Base-by-base conservation (phyloP, 2,888 invertebrate species). In the Leptinotarsa tumamoca region DNA sequence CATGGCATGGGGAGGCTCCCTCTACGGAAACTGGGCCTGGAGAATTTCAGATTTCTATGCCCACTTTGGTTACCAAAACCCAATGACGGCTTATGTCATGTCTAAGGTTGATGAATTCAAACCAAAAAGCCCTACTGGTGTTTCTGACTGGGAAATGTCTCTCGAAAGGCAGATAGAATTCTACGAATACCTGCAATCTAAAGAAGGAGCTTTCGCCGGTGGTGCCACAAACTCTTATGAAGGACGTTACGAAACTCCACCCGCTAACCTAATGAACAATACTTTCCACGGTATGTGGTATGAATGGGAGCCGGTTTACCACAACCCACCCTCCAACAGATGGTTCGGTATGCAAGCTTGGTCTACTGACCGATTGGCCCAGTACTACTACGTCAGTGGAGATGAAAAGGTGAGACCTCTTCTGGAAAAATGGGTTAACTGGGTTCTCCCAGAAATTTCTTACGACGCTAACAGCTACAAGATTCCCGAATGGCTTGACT, bases 301-400 rank as follows among this genome's bases (percentile, higher is more conserved):
- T 75, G 83, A 83, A 61, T 83, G 83, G 83, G 83, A 83, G 75
- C 83, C 83, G 56, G 82, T 82, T 14, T 83, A 83, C 75, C 83
- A 83, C 72, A 81, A 83, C 72, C 83, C 83, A 13, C 81, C 83
- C 72, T 83, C 83, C 68, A 83, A 83, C 81, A 82, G 82, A 80
- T 83, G 83, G 83, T 83, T 75, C 69, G 83, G 83, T 78, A 83
- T 83, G 83, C 83, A 82, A 75, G 69, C 83, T 33, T 83, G 83
- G 83, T 83, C 83, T 13, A 71, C 77, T 54, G 83, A 83, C 52
- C 78, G 83, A 72, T 73, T 83, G 18, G 82, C 83, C n/a, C 83
- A 83, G 72, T 82, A 82, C 75, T 83, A 83, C 72, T 82, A 82
- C 73, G 80, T 79, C 14, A 79, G 80, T 67, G 82, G 81, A 18